A percentile compares a stretch with the other conserved stretches of the same genome.
Conservation (phyloP, 2,888 invertebrate genomes). For the Sarcophaga rosellei region DNA sequence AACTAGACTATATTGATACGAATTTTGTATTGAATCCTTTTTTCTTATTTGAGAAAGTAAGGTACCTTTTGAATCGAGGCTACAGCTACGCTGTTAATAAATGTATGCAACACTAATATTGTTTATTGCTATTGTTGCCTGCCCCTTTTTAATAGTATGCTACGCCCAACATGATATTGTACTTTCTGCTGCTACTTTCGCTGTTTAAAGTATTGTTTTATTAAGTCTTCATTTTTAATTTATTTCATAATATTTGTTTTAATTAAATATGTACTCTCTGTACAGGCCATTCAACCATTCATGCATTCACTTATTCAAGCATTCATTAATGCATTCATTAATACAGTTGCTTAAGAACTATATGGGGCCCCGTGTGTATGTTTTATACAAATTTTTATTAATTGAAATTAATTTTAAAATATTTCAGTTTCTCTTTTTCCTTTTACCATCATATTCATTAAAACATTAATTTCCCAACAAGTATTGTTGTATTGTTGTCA, state of each 20-base stretch:
- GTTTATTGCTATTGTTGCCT: too few species aligned
- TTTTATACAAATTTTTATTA: slow-evolving; percentile 18
- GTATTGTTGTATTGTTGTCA: slow-evolving; percentile 44
- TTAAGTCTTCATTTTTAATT: slow-evolving; percentile 3
- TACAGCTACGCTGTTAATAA: too few species aligned
- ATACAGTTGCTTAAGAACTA: background rate
- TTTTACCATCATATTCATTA: slow-evolving; percentile 41
- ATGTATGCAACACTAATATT: too few species aligned
- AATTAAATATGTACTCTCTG: slow-evolving; percentile 6
- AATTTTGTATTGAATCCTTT: too few species aligned
- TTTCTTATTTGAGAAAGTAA: too few species aligned
- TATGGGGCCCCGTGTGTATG: background rate
- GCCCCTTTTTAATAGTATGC: too few species aligned
- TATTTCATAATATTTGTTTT: background rate
- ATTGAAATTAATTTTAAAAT: slow-evolving; percentile 61
- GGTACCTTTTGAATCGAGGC: too few species aligned
- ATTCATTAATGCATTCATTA: too few species aligned
- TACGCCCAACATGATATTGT: too few species aligned
- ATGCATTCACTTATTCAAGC: too few species aligned
- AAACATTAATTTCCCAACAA: slow-evolving; percentile 56
- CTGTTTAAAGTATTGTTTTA: background rate
- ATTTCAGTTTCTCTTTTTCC: background rate
- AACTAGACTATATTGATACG: too few species aligned
- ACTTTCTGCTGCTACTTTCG: background rate
- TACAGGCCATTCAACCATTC: background rate